Evolutionary conservation across 2,797 vertebrate genomes (phyloP).

Genomic region (Sphenopsis melanotis): DNA sequence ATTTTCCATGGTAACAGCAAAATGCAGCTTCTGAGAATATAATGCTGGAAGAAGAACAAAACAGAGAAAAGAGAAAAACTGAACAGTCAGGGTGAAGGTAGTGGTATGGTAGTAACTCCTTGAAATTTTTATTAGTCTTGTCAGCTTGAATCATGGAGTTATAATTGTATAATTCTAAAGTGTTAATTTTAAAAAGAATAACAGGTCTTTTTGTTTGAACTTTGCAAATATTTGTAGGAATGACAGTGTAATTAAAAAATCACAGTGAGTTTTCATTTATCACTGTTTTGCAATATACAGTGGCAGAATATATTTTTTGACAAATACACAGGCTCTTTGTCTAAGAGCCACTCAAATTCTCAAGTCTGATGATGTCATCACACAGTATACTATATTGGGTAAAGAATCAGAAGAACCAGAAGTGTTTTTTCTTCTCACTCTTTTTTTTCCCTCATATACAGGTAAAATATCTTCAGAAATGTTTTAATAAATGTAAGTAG

Average conservation of each 20-base stretch:
- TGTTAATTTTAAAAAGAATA: not conserved
- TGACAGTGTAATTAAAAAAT: not conserved
- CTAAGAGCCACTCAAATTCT: not conserved
- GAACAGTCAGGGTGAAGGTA: not conserved
- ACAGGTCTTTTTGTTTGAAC: not conserved
- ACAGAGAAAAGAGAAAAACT: not conserved
- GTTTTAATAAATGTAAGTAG: not conserved
- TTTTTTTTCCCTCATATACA: not conserved
- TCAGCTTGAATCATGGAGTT: not conserved
- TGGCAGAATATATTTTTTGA: not conserved
- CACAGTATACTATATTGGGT: not conserved
- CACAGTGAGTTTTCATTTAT: not conserved
- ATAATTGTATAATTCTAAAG: not conserved
- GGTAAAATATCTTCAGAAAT: not conserved
- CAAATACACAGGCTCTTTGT: not conserved
- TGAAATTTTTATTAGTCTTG: not conserved
- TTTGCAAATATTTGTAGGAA: not conserved
- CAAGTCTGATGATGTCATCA: not conserved
- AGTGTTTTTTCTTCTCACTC: fast-evolving
- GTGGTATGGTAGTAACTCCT: not conserved
- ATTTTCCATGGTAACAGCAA: slow-evolving; percentile 29
- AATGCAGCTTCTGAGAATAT: not conserved
- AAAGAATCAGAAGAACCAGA: not conserved
- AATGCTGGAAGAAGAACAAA: not conserved
- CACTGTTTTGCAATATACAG: not conserved